Base-by-base conservation (phyloP, 2,888 invertebrate species). In the Petrophora chlorosata region DNA sequence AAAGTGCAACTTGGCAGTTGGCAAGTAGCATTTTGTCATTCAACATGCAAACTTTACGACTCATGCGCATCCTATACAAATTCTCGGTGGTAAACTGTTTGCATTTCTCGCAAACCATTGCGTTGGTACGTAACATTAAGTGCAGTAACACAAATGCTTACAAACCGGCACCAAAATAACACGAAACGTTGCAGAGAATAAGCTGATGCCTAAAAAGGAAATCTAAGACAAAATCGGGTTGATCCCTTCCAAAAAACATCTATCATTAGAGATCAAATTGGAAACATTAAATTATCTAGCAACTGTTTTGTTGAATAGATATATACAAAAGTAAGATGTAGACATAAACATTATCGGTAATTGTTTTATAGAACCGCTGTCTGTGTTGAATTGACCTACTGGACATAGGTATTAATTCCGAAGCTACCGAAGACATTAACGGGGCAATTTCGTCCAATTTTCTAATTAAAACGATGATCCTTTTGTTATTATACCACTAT, bases 401-500 rank as follows among this genome's bases (percentile, higher is more conserved):
- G 25, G 7, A 8, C 5, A 22, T 22, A 12, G 1, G 23, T 8
- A 10, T 13, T 3, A 17, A 8, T 17, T 5, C 8, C 12, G 1
- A 25, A 15, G n/a, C 15, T 14, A 8, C 14, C 17, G 10, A 9
- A 30, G 16, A 9, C 22, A 26, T 32, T 38, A 39, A 39, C 10
- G 44, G 53, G 52, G 58, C 59, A 66, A 72, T 75, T 70, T 66
- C 56, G 53, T 62, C 63, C 63, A 64, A 66, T 74, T 68, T 65
- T 48, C 60, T 65, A 66, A 74, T 64, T 68, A 64, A 61, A 61
- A 50, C 48, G 28, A 56, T 56, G 60, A 57, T 49, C 50, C 34
- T 42, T 48, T 17, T 42, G 43, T 45, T 42, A 53, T 52, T 33
- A 45, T 53, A 53, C 35, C 4, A 53, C 28, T 44, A 56, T 51